Evolutionary conservation across 1,140 invertebrate species (phyloP), one percentile per base, ranked within the genome.

Genomic region (Drosophila kepulauana): DNA sequence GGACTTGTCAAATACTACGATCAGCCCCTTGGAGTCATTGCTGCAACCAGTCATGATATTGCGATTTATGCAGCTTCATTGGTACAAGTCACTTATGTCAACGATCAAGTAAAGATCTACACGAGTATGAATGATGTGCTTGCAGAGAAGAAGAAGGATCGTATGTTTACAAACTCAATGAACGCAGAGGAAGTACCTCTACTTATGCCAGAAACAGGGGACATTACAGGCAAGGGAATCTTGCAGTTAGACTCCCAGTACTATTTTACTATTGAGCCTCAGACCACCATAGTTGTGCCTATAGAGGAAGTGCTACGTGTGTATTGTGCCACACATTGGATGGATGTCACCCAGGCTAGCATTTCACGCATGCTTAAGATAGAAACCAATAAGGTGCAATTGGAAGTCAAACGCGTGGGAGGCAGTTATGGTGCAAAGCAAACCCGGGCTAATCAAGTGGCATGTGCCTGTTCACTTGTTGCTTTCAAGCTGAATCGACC

Each of bases 351-450:
- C 0, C 96, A 97, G 90, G 84, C 92, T 11, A 93, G 94, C 1
- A 93, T 97, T 16, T 93, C 96, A 0, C 87, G 93, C 7, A 93
- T 94, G 69, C 92, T 97, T 5, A 78, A 86, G 8, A 80, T 94
- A 4, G 86, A 81, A 6, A 91, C 92, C 51, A 94, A 93, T 88
- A 95, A 94, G 15, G 93, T 96, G 11, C 94, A 95, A 41, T 78
- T 96, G 0, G 92, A 93, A 72, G 94, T 96, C 0, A 93, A 94
- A 51, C 93, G 96, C 30, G 48, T 97, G 0, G 96, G 96, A 0
- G 96, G 96, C 20, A 95, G 92, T 1, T 97, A 96, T 74, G 96
- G 96, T 1, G 93, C 94, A 11, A 96, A 97, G 92, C 94, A 95
- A 15, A 94, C 94, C 1, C 93, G 96, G 11, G 82, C 93, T 5